Conservation (phyloP, 2,888 invertebrate species). For the Mimachlamys varia region DNA sequence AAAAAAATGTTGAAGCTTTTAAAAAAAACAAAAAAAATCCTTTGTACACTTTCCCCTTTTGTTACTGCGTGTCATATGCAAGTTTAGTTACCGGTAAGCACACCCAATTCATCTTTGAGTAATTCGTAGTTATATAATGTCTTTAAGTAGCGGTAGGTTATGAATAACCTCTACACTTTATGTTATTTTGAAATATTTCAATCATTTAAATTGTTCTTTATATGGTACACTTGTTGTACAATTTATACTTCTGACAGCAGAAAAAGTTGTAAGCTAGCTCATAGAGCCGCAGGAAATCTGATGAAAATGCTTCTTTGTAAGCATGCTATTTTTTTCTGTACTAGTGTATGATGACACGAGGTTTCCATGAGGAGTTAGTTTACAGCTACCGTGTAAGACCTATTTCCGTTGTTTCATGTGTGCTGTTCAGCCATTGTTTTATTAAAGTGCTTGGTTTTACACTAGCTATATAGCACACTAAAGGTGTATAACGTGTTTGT, state of each 20-base stretch:
- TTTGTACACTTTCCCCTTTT: not conserved
- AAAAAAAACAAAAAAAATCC: not conserved
- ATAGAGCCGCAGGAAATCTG: too few species aligned
- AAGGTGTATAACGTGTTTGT: not conserved
- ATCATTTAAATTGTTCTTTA: not conserved
- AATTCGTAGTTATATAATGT: too few species aligned
- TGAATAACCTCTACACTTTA: not conserved
- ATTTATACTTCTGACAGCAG: not conserved
- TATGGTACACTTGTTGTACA: not conserved
- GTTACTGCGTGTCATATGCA: not conserved
- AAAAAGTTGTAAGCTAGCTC: too few species aligned
- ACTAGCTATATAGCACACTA: not conserved
- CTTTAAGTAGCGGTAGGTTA: not conserved
- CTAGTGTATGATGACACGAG: too few species aligned
- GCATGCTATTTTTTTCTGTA: too few species aligned
- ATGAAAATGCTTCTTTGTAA: too few species aligned
- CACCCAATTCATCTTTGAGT: not conserved
- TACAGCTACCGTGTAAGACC: not conserved
- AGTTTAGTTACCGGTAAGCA: not conserved
- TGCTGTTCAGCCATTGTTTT: constrained; percentile 12
- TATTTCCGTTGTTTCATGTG: not conserved
- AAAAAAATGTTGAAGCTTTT: too few species aligned
- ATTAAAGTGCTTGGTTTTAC: constrained; percentile 31
- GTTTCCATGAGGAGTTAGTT: not conserved
- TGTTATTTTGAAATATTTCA: not conserved